Percentiles rank a stretch among this genome's conserved stretches.
phyloP scores from a whole-genome alignment of 2,888 invertebrate species.

The Ditylenchus weischeri region DNA sequence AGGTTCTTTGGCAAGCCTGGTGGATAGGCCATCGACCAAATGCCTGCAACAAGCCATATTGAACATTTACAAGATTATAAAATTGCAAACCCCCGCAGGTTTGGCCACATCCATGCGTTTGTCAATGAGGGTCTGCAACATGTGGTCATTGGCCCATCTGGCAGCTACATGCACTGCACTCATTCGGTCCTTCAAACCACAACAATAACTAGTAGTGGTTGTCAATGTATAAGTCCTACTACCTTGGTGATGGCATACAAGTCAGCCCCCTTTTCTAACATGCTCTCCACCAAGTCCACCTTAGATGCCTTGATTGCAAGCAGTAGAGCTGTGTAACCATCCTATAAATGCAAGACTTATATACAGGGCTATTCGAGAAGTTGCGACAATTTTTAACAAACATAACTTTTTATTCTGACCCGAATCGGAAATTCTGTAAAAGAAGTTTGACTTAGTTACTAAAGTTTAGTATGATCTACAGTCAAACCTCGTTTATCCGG shows the following conservation, averaged over 20 bases:
- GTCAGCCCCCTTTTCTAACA: constrained; percentile 60
- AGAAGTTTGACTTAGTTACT: too few relatives aligned
- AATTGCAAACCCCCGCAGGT: constrained; percentile 70
- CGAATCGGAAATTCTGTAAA: too few relatives aligned
- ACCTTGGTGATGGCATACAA: constrained; percentile 53
- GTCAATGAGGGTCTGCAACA: constrained; percentile 80
- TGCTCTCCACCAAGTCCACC: constrained; percentile 59
- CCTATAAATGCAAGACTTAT: constrained; percentile 40
- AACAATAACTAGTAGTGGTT: too few relatives aligned
- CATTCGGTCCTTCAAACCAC: constrained; percentile 79
- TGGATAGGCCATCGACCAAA: constrained; percentile 90
- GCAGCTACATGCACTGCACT: constrained; percentile 91
- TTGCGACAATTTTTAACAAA: background rate
- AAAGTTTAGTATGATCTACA: too few relatives aligned
- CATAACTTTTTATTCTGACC: background rate
- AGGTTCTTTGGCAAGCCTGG: constrained; percentile 85
- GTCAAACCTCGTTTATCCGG: too few relatives aligned
- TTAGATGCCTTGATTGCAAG: constrained; percentile 61
- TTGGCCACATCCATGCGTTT: constrained; percentile 82
- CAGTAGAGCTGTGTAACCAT: constrained; percentile 61
- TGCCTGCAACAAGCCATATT: constrained; percentile 66
- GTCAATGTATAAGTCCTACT: background rate
- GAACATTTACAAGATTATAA: background rate
- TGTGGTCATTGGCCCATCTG: constrained; percentile 89
- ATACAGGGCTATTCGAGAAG: background rate